These are phyloP conservation scores for Apis mellifera DNA, from an alignment of 1,140 invertebrate genomes.

Conservation along the genomic window Amel_HAv3.1 CM009938.2:8477501-8478000, in stretches of 20 bases:
- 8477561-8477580: constrained; percentile 58
- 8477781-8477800: no score
- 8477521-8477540: constrained; percentile 63
- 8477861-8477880: no score
- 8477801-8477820: no score
- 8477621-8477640: constrained; percentile 52
- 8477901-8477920: no score
- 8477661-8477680: constrained; percentile 46
- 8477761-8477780: no score
- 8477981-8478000: no score
- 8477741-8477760: background rate
- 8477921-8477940: no score
- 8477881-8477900: background rate
- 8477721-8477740: background rate
- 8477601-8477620: constrained; percentile 45
- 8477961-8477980: no score
- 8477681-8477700: constrained; percentile 25
- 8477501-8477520: constrained; percentile 62
- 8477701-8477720: background rate
- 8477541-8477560: constrained; percentile 31
- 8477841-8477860: background rate
- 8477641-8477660: constrained; percentile 22
- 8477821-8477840: background rate
- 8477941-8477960: no score
- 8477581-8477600: constrained; percentile 55